A percentile compares a stretch with the other conserved stretches of the same genome.
Conservation (phyloP, 2,797 vertebrate species). For the Bufotes viridis region DNA sequence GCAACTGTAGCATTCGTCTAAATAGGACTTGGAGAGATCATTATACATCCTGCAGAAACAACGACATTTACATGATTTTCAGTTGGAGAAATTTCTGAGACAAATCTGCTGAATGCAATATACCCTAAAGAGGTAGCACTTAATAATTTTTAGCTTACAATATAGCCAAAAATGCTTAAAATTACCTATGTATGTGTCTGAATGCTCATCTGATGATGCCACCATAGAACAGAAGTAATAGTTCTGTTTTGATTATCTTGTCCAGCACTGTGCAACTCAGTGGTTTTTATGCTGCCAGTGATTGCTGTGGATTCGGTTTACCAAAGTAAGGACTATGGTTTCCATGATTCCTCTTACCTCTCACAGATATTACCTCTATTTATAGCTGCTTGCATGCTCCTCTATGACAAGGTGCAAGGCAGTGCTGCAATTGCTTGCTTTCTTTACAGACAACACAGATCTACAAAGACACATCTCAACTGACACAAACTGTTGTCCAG, state of each 20-base stretch:
- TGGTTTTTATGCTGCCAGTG: neutral
- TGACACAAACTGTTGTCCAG: too few relatives aligned
- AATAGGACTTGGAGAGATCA: neutral
- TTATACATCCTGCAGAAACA: neutral
- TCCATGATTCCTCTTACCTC: neutral
- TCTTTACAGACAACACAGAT: too few relatives aligned
- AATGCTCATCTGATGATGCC: too few relatives aligned
- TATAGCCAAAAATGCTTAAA: too few relatives aligned
- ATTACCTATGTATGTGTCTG: too few relatives aligned
- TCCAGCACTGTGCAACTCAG: neutral
- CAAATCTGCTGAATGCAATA: neutral
- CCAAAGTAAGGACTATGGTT: neutral
- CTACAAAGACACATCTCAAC: too few relatives aligned
- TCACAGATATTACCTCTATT: neutral
- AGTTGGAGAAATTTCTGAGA: neutral
- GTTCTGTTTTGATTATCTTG: too few relatives aligned
- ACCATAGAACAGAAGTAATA: too few relatives aligned
- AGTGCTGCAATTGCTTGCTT: neutral
- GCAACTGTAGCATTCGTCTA: neutral
- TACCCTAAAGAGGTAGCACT: neutral
- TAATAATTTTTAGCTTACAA: too few relatives aligned
- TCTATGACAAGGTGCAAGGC: neutral
- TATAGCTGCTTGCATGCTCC: too few relatives aligned
- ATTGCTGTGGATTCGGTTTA: neutral
- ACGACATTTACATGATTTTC: neutral